A percentile compares a stretch with the other conserved stretches of the same genome.
These are phyloP conservation scores for Morone saxatilis DNA, from an alignment of 2,113 vertebrate species.

Conservation along the genomic window DNA sequence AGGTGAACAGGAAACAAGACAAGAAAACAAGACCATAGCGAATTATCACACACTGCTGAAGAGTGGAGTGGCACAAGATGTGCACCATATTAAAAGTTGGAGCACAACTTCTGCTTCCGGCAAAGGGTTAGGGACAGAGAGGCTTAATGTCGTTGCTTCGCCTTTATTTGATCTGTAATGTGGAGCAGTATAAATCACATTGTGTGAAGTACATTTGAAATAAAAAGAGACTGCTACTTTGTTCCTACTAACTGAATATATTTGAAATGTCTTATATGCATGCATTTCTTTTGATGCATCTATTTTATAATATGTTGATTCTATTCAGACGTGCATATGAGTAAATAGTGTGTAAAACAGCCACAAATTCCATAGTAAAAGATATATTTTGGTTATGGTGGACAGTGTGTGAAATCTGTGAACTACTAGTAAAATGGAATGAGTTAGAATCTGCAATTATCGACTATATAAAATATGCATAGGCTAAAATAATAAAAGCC, in stretches of 20 bases:
- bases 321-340: background rate
- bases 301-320: background rate
- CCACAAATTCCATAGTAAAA: background rate
- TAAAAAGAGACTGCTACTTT: background rate
- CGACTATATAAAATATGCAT: background rate
- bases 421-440: background rate
- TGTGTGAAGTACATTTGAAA: background rate
- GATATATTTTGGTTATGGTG: background rate
- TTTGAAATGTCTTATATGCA: background rate
- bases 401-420: background rate
- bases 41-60: too few species aligned
- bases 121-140: slow-evolving; percentile 4
- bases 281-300: background rate
- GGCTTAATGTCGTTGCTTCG: slow-evolving; percentile 15
- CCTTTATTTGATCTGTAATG: slow-evolving; percentile 1
- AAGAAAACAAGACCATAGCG: slow-evolving; percentile 22
- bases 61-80: slow-evolving; percentile 9
- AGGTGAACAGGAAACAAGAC: slow-evolving; percentile 40
- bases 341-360: background rate
- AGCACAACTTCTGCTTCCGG: background rate
- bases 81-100: background rate
- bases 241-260: background rate
- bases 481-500: background rate
- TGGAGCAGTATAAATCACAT: background rate
- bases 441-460: background rate